Base-by-base conservation (phyloP, 2,113 vertebrate species). In the Embiotoca jacksoni region DNA sequence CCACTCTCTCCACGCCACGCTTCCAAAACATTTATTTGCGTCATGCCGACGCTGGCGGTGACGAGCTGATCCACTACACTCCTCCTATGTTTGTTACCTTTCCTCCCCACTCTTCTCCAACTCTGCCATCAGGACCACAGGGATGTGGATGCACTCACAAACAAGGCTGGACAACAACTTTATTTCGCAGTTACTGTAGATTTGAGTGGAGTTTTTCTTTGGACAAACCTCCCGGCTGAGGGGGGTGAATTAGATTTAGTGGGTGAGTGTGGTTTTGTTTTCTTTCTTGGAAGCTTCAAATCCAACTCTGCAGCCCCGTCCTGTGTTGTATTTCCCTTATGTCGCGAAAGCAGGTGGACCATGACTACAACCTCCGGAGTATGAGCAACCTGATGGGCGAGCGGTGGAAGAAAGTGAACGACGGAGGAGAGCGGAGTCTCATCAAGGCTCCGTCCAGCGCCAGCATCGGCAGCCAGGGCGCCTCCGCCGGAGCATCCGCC, bases 311-410 rank as follows among this genome's bases (percentile, higher is more conserved):
- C 78, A 78, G 65, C 65, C 57, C 59, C 52, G 46, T 73, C 76
- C 65, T 67, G 77, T 69, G 61, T 72, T 81, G 84, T 64, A 3
- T 75, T 89, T 89, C 81, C 94, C 95, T 84, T 89, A 98, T 98
- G 97, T 97, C 96, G 95, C 96, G 96, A 81, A 96, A 96, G 94
- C 94, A 96, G 89, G 94, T 92, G 92, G 96, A 96, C 78, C 95
- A 96, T 95, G 97, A 98, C 92, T 98, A 98, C 92, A 97, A 94
- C 80, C 96, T 98, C 89, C 96, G 97, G 61, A 97, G 96, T 87
- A 93, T 98, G 93, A 96, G 95, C 95, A 96, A 95, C 93, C 95
- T 97, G 77, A 96, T 97, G 96, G 96, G 97, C 89, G 97, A 97
- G 93, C 94, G 95, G 88, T 95, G 96, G 93, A 94, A 94, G 88